These are phyloP conservation scores for Polypedilum pembai DNA, from an alignment of 1,140 invertebrate species.

Conservation along the genomic window DNA sequence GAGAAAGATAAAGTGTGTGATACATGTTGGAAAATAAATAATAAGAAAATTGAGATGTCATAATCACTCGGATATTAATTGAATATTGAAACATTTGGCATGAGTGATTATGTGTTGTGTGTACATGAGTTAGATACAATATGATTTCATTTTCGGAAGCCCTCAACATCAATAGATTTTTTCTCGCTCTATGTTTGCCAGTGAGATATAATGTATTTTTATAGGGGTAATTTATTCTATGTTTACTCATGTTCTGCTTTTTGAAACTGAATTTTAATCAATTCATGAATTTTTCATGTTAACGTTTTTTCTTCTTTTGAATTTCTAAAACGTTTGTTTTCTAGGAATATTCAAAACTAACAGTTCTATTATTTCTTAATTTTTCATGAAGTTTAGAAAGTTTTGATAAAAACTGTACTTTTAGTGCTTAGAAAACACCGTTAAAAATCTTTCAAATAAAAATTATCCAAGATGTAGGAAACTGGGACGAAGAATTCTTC, in stretches of 20 bases:
- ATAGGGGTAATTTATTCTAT: conserved; percentile 22
- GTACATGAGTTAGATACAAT: conserved; percentile 21
- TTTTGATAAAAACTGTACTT: too few relatives aligned
- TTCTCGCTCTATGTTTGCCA: background rate
- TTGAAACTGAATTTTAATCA: background rate
- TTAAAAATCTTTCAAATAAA: too few relatives aligned
- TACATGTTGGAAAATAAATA: background rate
- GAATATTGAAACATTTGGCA: conserved; percentile 28
- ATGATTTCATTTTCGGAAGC: conserved; percentile 1
- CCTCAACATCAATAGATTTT: background rate
- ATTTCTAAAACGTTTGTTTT: too few relatives aligned
- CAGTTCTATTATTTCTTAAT: too few relatives aligned
- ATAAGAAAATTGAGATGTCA: conserved; percentile 26
- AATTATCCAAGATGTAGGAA: too few relatives aligned
- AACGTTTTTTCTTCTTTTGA: too few relatives aligned
- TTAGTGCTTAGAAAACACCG: too few relatives aligned
- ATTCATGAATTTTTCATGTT: background rate
- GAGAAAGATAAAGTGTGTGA: background rate
- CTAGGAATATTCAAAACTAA: too few relatives aligned
- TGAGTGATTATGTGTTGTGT: background rate
- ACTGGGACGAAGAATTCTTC: too few relatives aligned
- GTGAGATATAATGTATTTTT: background rate
- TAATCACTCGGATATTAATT: conserved; percentile 27
- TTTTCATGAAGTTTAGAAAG: too few relatives aligned
- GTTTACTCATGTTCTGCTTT: background rate